Conservation (phyloP, 1,140 invertebrate species). For the Trypoxylus dichotomus region DNA sequence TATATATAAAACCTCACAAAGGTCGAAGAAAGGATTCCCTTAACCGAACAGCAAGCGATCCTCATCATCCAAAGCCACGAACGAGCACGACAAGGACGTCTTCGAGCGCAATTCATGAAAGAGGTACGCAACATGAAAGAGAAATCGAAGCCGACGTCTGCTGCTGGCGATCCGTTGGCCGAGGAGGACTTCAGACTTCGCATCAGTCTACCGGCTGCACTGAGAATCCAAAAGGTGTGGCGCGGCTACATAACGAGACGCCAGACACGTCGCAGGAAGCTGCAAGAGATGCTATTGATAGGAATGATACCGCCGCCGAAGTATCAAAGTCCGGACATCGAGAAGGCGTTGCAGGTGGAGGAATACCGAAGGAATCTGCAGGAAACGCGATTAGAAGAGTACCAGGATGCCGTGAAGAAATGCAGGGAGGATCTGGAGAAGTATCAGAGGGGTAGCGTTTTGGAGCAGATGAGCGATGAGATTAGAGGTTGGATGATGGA, state of each 20-base stretch:
- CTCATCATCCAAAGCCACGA: conserved; percentile 87
- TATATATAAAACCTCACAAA: neutral
- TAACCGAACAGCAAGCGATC: conserved; percentile 83
- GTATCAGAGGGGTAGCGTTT: conserved; percentile 67
- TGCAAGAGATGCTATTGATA: conserved; percentile 85
- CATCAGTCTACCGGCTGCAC: conserved; percentile 63
- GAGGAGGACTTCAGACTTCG: conserved; percentile 55
- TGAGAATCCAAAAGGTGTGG: conserved; percentile 82
- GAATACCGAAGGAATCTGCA: conserved; percentile 60
- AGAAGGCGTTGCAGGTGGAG: conserved; percentile 58
- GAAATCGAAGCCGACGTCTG: conserved; percentile 61
- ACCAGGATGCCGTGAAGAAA: conserved; percentile 60
- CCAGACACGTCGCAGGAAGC: conserved; percentile 68
- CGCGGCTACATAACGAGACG: conserved; percentile 74
- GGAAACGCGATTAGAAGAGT: conserved; percentile 61
- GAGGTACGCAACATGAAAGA: conserved; percentile 78
- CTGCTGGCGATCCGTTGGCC: conserved; percentile 55
- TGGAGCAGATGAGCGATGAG: conserved; percentile 83
- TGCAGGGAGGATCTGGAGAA: conserved; percentile 63
- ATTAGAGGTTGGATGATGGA: conserved; percentile 82
- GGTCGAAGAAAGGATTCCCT: conserved; percentile 54
- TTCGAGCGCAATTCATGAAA: conserved; percentile 87
- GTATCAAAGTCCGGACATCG: conserved; percentile 53
- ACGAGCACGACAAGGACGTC: conserved; percentile 82
- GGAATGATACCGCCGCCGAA: conserved; percentile 64